Evolutionary conservation across 1,140 invertebrate genomes (phyloP).

Genomic region (Heliconius hermathena): DNA sequence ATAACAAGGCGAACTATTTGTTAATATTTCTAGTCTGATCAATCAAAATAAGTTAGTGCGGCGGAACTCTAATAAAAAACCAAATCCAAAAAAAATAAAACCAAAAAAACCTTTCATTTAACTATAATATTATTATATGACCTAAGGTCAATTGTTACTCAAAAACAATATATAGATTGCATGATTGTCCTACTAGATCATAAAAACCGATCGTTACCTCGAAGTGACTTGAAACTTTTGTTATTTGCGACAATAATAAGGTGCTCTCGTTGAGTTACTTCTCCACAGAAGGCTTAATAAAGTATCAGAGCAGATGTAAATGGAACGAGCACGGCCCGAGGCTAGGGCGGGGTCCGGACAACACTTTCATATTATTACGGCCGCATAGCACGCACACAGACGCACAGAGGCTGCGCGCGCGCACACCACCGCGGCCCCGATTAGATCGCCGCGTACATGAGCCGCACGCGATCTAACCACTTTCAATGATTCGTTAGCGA

Average conservation of each 20-base stretch:
- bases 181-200: background rate
- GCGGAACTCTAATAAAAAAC: no score
- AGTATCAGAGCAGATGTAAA: constrained; percentile 79
- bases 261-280: constrained; percentile 49
- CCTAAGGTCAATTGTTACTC: background rate
- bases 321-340: constrained; percentile 71
- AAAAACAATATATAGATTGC: background rate
- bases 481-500: constrained; percentile 82
- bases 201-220: background rate
- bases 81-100: no score
- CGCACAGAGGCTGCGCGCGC: constrained; percentile 63
- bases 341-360: constrained; percentile 77
- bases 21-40: no score
- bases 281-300: constrained; percentile 77
- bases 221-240: background rate
- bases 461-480: constrained; percentile 76
- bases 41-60: background rate
- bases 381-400: constrained; percentile 71
- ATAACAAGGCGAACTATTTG: no score
- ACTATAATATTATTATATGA: background rate
- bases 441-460: constrained; percentile 64
- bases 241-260: constrained; percentile 29
- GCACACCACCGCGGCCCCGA: constrained; percentile 48
- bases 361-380: constrained; percentile 81
- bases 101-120: background rate